Percentiles rank a stretch among this genome's conserved stretches.
These are phyloP conservation scores for Phoeniculus purpureus DNA, from an alignment of 2,797 vertebrate species.

Conservation along the genomic window DNA sequence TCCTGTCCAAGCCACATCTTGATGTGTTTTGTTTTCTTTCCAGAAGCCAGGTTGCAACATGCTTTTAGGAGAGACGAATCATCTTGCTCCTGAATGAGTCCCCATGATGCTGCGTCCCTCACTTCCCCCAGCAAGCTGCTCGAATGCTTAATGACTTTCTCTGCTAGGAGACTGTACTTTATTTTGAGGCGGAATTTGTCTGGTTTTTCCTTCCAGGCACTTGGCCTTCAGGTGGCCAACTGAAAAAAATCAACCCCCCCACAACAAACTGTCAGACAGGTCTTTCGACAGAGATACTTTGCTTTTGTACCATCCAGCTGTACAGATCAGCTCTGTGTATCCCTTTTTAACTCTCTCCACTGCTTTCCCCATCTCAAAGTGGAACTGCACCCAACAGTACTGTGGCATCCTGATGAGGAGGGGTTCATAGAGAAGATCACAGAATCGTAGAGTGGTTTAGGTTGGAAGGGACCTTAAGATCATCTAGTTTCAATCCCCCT, in stretches of 20 bases:
- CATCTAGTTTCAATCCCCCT: too few relatives aligned
- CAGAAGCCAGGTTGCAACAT: neutral
- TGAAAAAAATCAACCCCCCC: neutral
- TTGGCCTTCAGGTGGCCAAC: neutral
- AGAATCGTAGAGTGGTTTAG: too few relatives aligned
- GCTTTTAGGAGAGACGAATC: neutral
- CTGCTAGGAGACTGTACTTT: neutral
- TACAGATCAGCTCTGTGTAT: neutral
- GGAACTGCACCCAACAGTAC: neutral
- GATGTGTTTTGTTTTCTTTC: neutral
- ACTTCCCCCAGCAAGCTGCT: neutral
- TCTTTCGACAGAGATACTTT: neutral
- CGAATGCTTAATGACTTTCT: neutral
- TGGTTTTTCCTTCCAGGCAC: neutral
- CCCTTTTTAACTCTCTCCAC: neutral
- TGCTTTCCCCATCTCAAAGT: neutral
- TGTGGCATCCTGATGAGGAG: neutral
- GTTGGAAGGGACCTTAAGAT: too few relatives aligned
- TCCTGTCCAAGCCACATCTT: neutral
- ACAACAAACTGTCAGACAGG: neutral
- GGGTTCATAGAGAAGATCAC: neutral
- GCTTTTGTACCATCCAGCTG: neutral
- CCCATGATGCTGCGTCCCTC: neutral
- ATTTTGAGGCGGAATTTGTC: neutral
- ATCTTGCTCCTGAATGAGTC: neutral